Evolutionary conservation across 2,888 invertebrate genomes (phyloP), one percentile per base, ranked within the genome.

Genomic region (Anagyrus pseudococci): DNA sequence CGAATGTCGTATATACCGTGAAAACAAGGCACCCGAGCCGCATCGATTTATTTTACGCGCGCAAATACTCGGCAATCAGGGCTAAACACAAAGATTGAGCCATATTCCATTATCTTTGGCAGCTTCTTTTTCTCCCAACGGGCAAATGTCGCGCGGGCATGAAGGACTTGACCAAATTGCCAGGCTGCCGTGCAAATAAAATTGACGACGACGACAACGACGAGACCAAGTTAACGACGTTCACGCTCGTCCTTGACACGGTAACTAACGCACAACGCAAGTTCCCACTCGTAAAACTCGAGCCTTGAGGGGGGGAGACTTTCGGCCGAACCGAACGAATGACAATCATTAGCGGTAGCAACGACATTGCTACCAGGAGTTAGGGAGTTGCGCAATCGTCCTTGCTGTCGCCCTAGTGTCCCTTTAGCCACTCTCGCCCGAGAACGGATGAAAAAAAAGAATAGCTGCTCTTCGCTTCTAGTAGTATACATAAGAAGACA

Each of bases 21-120:
- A 13, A 10, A 10, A 4, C 8, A 10, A 37, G 33, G 33, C 82
- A 83, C 22, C 13, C 20, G 3, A 17, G 22, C 19, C 44, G n/a
- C 41, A 15, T 25, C 23, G 23, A 23, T 13, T 41, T 17, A 33
- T 17, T n/a, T 49, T 22, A 17, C 37, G 23, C 15, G 23, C n/a
- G n/a, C 8, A 29, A 55, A 8, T 8, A 26, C 44, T 46, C 58
- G 15, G 15, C 43, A 46, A 47, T 53, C 19, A 25, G 7, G 20
- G 19, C 59, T 59, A 53, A 59, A 52, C 33, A 46, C 29, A 37
- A 46, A n/a, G 53, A 53, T 53, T 59, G 59, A 59, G 53, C n/a
- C n/a, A 52, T 53, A 53, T 59, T 40, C 47, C 33, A 59, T 59
- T 59, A 59, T 4, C 33, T 20, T 7, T 25, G 20, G 33, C 13